These are phyloP conservation scores for Ptyas mucosa DNA, from an alignment of 2,113 vertebrate species.

Conservation along the genomic window DNA sequence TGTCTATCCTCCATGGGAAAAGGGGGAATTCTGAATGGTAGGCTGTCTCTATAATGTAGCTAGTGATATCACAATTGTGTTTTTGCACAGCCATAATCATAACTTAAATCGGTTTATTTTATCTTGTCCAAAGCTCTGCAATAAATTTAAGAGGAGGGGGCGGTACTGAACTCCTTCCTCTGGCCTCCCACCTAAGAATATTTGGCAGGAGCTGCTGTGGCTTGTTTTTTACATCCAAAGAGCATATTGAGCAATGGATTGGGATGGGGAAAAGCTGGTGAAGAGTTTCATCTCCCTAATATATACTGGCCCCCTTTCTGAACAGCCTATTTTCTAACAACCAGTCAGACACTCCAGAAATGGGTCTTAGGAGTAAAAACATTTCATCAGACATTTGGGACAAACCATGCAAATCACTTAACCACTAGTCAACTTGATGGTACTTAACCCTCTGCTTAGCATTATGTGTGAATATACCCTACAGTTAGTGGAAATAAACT, in stretches of 20 bases:
- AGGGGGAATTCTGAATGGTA: background rate
- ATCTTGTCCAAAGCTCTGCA: background rate
- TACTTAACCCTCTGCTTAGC: background rate
- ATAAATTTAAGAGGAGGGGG: background rate
- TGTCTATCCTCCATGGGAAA: background rate
- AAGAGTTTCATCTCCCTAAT: background rate
- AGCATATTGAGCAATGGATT: background rate
- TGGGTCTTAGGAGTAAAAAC: background rate
- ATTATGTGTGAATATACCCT: background rate
- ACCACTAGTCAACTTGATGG: background rate
- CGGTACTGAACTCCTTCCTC: background rate
- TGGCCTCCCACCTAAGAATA: background rate
- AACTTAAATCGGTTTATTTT: background rate
- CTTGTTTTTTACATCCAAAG: background rate
- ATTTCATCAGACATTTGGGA: background rate
- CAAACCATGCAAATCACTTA: background rate
- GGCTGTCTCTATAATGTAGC: background rate
- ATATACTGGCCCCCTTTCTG: background rate
- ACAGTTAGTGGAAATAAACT: background rate
- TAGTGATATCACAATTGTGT: background rate
- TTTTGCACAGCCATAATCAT: background rate
- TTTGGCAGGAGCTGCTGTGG: background rate
- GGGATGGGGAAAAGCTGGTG: background rate
- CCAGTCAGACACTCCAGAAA: background rate
- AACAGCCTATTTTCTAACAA: background rate